phyloP scores from a whole-genome alignment of 1,140 invertebrate genomes.

The Dinoponera quadriceps region DNA sequence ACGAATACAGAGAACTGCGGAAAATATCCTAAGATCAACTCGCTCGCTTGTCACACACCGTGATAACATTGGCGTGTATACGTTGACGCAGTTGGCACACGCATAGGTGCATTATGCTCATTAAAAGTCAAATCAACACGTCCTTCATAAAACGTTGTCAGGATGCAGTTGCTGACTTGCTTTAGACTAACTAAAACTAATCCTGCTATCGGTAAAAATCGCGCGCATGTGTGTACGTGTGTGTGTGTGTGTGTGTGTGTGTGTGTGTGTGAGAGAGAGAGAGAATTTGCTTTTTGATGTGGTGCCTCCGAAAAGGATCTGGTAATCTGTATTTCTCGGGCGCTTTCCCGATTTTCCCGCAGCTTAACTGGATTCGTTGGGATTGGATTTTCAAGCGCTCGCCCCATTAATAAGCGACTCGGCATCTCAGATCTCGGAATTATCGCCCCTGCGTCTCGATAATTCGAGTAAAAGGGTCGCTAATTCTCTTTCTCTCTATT shows the following conservation, averaged over 20 bases:
- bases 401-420: constrained; percentile 29
- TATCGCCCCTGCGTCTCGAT: not conserved
- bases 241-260: not conserved
- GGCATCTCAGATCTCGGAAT: not conserved
- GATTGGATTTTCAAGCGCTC: constrained; percentile 12
- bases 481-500: too few relatives aligned
- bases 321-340: not conserved
- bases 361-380: constrained; percentile 5
- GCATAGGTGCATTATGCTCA: too few relatives aligned
- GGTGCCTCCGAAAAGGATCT: not conserved
- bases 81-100: too few relatives aligned
- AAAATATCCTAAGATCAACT: too few relatives aligned
- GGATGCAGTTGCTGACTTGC: too few relatives aligned
- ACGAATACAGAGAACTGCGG: too few relatives aligned
- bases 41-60: too few relatives aligned
- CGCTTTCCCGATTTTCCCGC: not conserved
- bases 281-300: constrained; percentile 35
- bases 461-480: not conserved
- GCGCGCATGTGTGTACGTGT: not conserved
- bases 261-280: constrained; percentile 26
- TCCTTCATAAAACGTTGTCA: too few relatives aligned
- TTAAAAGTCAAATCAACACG: too few relatives aligned
- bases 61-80: too few relatives aligned
- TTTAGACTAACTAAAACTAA: too few relatives aligned
- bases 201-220: not conserved